These are phyloP conservation scores for Hippocampus guttulatus DNA, from an alignment of 2,113 vertebrate species.

Conservation along the genomic window DNA sequence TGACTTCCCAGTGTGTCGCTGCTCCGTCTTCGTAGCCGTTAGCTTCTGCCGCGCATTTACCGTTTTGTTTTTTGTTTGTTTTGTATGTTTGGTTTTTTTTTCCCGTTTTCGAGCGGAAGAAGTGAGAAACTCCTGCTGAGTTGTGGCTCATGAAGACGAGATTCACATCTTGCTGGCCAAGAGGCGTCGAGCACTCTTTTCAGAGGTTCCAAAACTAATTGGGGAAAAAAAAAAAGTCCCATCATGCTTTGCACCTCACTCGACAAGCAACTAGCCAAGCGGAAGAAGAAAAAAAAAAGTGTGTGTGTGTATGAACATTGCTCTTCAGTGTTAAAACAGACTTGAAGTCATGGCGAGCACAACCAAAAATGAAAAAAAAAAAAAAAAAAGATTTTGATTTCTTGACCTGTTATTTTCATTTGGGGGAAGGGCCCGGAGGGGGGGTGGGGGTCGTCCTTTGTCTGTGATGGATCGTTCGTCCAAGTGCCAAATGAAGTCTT, in stretches of 20 bases:
- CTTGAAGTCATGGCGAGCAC: slow-evolving; percentile 77
- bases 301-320: slow-evolving; percentile 48
- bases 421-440: too few relatives aligned
- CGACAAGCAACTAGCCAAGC: not conserved
- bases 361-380: slow-evolving; percentile 28
- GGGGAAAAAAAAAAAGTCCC: not conserved
- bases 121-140: not conserved
- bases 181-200: slow-evolving; percentile 30
- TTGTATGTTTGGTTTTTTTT: too few relatives aligned
- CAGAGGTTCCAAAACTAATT: slow-evolving; percentile 21
- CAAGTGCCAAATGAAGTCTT: slow-evolving; percentile 66
- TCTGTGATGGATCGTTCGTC: slow-evolving; percentile 30
- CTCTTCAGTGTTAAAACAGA: slow-evolving; percentile 69
- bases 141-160: not conserved
- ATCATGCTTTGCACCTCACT: slow-evolving; percentile 11
- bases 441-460: slow-evolving; percentile 8
- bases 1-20: not conserved
- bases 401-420: slow-evolving; percentile 33
- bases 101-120: not conserved
- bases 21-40: not conserved
- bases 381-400: slow-evolving; percentile 22
- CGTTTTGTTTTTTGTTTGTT: too few relatives aligned
- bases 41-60: not conserved
- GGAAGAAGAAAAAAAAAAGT: not conserved
- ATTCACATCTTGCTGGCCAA: slow-evolving; percentile 68